Evolutionary conservation across 2,888 invertebrate genomes (phyloP), one percentile per base, ranked within the genome.

Genomic region (Lissocephala sabroskyi): DNA sequence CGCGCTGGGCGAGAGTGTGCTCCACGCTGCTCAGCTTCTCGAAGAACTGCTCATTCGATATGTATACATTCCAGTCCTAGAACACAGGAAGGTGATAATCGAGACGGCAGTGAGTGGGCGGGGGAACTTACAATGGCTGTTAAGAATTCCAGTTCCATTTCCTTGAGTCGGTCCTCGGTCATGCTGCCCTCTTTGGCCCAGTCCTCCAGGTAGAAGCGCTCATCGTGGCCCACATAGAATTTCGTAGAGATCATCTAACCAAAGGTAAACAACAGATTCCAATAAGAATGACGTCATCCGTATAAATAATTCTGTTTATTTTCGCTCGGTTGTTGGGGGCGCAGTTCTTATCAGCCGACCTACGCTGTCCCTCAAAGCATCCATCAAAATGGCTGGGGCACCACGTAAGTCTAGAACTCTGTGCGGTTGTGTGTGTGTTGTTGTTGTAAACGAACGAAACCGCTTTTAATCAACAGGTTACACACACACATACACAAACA

Each of bases 221-320:
- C 95, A 79, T 96, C 96, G 58, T 94, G 92, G 80, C 95, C 94
- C 32, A 96, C 96, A 85, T 97, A 94, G 85, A 95, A 97, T 87
- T 98, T 98, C 76, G 95, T 96, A 45, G 98, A 97, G 71, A 98
- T 92, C 93, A 98, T 93, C 97, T 97, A 5, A 42, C 11, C n/a
- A 10, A 18, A 19, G 30, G 26, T n/a, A n/a, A 3, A 11, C 39
- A 39, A 39, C 23, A 23, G 4, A 7, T 23, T 5, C 7, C 3
- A 23, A 23, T 23, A 5, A 23, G 3, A 10, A 32, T n/a, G 13
- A 35, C 23, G 23, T 23, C 23, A 23, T 23, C 23, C 7, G 3
- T 23, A 23, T 23, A 7, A 23, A 3, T 23, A 11, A 32, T 32
- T 11, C 30, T 6, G 6, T 32, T 4, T n/a, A n/a, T n/a, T n/a